A percentile compares a stretch with the other conserved stretches of the same genome.
Conservation (phyloP, 30 jellyfish, hydroid and myxozoan genomes). For the Chironex yamaguchii region DNA sequence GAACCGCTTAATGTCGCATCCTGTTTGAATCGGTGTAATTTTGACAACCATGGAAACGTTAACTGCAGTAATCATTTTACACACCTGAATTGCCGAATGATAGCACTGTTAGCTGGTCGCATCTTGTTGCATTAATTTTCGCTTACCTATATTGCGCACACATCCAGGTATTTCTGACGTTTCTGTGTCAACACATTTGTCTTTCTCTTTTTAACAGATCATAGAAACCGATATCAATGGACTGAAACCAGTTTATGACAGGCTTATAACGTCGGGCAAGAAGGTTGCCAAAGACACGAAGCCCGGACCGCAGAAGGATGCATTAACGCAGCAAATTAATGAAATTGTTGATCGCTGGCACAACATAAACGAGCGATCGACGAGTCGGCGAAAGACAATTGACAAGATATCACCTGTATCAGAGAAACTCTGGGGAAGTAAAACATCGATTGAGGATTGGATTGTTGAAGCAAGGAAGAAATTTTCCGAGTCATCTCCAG, state of each 20-base stretch:
- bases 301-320: slow-evolving; percentile 37
- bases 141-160: too few relatives aligned
- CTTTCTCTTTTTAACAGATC: slow-evolving; percentile 21
- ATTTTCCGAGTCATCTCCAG: slow-evolving; percentile 26
- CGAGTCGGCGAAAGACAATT: slow-evolving; percentile 49
- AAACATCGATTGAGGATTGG: slow-evolving; percentile 59
- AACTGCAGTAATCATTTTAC: too few relatives aligned
- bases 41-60: too few relatives aligned
- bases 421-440: slow-evolving; percentile 52
- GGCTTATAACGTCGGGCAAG: slow-evolving; percentile 53
- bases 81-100: too few relatives aligned
- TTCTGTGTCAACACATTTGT: too few relatives aligned
- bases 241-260: slow-evolving; percentile 69
- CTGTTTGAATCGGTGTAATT: too few relatives aligned
- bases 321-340: slow-evolving; percentile 55
- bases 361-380: slow-evolving; percentile 14
- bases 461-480: slow-evolving; percentile 51
- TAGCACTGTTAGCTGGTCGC: too few relatives aligned
- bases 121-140: too few relatives aligned
- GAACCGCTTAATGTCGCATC: too few relatives aligned
- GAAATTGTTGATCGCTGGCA: slow-evolving; percentile 62
- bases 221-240: slow-evolving; percentile 58
- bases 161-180: too few relatives aligned
- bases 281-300: slow-evolving; percentile 51
- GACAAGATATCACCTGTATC: slow-evolving; percentile 75